phyloP scores from a whole-genome alignment of 2,888 invertebrate genomes.

The Aphidoletes aphidimyza region DNA sequence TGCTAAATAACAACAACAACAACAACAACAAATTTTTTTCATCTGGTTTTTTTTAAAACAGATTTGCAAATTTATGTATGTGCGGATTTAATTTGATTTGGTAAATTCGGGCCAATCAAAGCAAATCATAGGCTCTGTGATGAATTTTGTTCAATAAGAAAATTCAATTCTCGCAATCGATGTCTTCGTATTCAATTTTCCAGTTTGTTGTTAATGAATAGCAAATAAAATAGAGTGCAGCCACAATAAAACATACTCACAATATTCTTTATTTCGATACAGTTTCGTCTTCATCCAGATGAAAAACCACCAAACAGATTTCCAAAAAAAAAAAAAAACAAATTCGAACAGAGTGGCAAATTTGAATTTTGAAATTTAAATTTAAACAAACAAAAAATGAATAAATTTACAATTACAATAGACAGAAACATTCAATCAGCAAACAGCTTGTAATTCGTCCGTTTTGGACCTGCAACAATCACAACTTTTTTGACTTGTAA shows the following conservation, averaged over 20 bases:
- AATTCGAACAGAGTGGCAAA: neutral
- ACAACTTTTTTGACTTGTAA: neutral
- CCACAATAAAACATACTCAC: no score
- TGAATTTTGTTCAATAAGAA: conserved; percentile 27
- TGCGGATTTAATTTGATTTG: no score
- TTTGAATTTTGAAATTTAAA: neutral
- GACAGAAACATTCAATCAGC: no score
- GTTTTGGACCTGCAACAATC: neutral
- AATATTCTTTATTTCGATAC: neutral
- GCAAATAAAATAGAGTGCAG: neutral
- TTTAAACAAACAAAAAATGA: neutral
- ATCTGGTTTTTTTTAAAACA: conserved; percentile 3
- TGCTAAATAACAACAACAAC: neutral
- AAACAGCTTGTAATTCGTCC: neutral
- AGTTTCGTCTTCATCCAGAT: no score
- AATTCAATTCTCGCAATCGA: neutral
- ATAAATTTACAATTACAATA: neutral
- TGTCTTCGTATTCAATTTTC: neutral
- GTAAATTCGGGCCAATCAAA: neutral
- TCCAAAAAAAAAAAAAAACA: neutral
- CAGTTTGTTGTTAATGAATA: neutral
- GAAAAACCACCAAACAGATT: no score
- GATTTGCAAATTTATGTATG: no score
- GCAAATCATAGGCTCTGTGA: neutral
- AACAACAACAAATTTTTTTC: neutral